These are phyloP conservation scores for Drosophila prostipennis DNA, from an alignment of 2,888 invertebrate genomes.

Conservation along the genomic window DNA sequence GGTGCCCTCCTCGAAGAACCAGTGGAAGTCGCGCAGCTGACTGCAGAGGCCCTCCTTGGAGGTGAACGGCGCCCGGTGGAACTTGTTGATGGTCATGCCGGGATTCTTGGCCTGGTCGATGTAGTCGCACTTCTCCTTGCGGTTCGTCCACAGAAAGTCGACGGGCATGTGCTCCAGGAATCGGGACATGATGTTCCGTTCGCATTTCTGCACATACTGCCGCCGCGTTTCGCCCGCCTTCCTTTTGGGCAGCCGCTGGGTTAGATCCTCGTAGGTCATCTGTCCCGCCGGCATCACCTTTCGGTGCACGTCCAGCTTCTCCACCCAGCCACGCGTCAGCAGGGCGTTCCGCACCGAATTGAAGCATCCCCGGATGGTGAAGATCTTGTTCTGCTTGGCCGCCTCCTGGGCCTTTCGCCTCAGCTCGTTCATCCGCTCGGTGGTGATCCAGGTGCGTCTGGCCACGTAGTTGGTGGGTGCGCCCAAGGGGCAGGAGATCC, in stretches of 20 bases:
- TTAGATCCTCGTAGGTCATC: constrained; percentile 82
- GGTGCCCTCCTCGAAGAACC: constrained; percentile 93
- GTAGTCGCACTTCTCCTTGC: constrained; percentile 88
- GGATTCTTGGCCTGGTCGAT: constrained; percentile 85
- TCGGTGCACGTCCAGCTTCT: constrained; percentile 83
- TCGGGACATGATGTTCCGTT: constrained; percentile 89
- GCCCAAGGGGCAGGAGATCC: constrained; percentile 39
- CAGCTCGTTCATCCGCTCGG: constrained; percentile 88
- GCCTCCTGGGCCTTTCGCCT: constrained; percentile 88
- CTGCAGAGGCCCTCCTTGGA: constrained; percentile 95
- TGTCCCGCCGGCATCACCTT: constrained; percentile 77
- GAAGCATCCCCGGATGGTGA: constrained; percentile 90
- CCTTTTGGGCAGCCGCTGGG: constrained; percentile 82
- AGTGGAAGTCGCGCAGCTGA: constrained; percentile 92
- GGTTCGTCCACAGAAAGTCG: constrained; percentile 95
- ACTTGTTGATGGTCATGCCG: constrained; percentile 91
- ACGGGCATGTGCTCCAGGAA: constrained; percentile 92
- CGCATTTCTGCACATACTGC: constrained; percentile 87
- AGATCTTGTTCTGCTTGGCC: constrained; percentile 88
- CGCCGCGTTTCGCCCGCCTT: constrained; percentile 84
- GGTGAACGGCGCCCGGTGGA: constrained; percentile 94
- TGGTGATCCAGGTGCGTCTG: constrained; percentile 86
- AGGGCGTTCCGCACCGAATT: constrained; percentile 89
- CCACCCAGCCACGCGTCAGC: constrained; percentile 89
- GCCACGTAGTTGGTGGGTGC: constrained; percentile 78